A percentile compares a stretch with the other conserved stretches of the same genome.
Evolutionary conservation across 2,797 vertebrate genomes (phyloP).

Genomic region (Parauchenoglanis punctatus): DNA sequence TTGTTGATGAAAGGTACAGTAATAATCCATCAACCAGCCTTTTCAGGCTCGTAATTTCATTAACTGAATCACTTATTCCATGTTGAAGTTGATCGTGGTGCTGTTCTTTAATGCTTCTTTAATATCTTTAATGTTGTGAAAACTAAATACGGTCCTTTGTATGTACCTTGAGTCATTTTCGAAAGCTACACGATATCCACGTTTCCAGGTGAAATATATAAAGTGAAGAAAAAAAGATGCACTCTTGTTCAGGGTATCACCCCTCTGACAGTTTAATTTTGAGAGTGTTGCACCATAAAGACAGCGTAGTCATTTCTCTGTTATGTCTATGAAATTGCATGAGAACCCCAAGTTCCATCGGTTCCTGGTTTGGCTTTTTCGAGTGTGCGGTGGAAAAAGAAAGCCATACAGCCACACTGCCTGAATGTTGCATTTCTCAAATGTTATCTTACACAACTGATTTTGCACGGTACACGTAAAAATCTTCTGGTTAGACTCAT

Average conservation of each 20-base stretch:
- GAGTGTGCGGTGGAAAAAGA: slow-evolving; percentile 12
- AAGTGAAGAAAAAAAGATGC: not conserved
- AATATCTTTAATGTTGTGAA: not conserved
- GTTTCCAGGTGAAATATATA: not conserved
- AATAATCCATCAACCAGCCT: slow-evolving; percentile 1
- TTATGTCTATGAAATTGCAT: not conserved
- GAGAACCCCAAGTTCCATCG: slow-evolving; percentile 9
- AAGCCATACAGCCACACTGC: not conserved
- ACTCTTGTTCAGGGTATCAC: not conserved
- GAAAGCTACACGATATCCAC: not conserved
- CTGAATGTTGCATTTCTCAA: slow-evolving; percentile 5
- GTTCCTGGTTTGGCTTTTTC: slow-evolving; percentile 4
- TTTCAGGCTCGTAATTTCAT: not conserved
- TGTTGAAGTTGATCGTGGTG: not conserved
- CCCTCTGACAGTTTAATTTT: not conserved
- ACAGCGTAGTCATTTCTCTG: not conserved
- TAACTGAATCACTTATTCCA: not conserved
- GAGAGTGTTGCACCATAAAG: not conserved
- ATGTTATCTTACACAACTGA: not conserved
- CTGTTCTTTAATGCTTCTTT: not conserved
- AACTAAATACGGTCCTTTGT: not conserved
- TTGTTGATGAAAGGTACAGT: not conserved
- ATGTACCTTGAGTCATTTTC: no score
- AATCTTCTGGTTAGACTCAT: slow-evolving; percentile 19
- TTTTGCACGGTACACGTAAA: slow-evolving; percentile 42